Conservation (phyloP, 2,888 invertebrate genomes). For the Calliopum simillimum region DNA sequence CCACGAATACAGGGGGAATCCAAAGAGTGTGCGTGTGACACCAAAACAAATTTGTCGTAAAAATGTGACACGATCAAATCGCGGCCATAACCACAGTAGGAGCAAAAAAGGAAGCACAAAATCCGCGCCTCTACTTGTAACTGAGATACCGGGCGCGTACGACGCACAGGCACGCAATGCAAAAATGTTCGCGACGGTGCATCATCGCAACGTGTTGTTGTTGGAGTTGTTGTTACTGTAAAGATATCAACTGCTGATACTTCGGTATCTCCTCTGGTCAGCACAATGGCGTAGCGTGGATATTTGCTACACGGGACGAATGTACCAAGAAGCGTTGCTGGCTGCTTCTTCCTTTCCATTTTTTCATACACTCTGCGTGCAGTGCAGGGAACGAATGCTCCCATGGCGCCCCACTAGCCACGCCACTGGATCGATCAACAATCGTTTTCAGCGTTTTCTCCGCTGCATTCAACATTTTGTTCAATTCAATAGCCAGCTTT, state of each 20-base stretch:
- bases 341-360: too few relatives aligned
- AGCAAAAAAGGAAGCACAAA: too few relatives aligned
- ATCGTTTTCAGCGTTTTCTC: background rate
- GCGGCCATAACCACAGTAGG: background rate
- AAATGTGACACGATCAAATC: slow-evolving; percentile 7
- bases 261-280: background rate
- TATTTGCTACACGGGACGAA: too few relatives aligned
- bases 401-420: too few relatives aligned
- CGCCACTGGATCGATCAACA: too few relatives aligned
- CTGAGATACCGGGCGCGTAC: too few relatives aligned
- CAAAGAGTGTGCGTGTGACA: background rate
- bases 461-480: background rate
- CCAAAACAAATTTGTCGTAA: slow-evolving; percentile 1
- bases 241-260: slow-evolving; percentile 13
- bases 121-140: too few relatives aligned
- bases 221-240: slow-evolving; percentile 10
- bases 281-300: too few relatives aligned
- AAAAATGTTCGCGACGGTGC: background rate
- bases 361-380: too few relatives aligned
- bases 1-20: background rate
- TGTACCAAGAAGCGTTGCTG: too few relatives aligned
- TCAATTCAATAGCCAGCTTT: background rate
- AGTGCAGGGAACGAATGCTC: too few relatives aligned
- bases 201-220: background rate
- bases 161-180: too few relatives aligned